Evolutionary conservation across 1,140 invertebrate species (phyloP).

Genomic region (Lineus longissimus): DNA sequence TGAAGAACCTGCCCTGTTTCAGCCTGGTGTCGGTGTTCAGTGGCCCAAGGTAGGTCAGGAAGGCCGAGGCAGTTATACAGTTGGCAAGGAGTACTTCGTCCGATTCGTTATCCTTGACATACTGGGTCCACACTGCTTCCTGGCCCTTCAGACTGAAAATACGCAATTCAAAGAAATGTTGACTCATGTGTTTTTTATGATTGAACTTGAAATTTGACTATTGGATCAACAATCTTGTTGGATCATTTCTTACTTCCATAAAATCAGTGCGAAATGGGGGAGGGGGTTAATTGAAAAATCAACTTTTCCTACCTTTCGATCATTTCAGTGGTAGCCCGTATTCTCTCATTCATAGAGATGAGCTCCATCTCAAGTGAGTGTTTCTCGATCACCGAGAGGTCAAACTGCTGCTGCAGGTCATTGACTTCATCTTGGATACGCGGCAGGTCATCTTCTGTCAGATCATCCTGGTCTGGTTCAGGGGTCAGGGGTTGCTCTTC

Average conservation of each 20-base stretch:
- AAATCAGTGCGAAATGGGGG: constrained; percentile 7
- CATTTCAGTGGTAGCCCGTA: constrained; percentile 50
- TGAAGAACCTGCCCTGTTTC: constrained; percentile 49
- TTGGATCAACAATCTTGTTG: neutral
- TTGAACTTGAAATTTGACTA: constrained; percentile 4
- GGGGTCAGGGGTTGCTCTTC: constrained; percentile 17
- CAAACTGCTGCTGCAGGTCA: constrained; percentile 45
- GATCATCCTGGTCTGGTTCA: constrained; percentile 33
- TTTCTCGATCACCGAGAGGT: constrained; percentile 49
- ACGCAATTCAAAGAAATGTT: neutral
- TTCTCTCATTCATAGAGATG: constrained; percentile 50
- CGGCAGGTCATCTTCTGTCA: constrained; percentile 43
- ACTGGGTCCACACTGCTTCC: constrained; percentile 45
- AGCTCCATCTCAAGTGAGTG: constrained; percentile 49
- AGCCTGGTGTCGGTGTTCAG: constrained; percentile 50
- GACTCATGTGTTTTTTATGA: too few species aligned
- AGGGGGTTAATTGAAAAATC: constrained; percentile 6
- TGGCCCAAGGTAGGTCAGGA: constrained; percentile 47
- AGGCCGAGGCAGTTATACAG: constrained; percentile 50
- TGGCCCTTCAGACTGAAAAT: constrained; percentile 41
- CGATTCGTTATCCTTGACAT: constrained; percentile 48
- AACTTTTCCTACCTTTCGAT: constrained; percentile 37
- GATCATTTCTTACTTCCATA: neutral
- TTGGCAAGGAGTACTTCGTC: constrained; percentile 48
- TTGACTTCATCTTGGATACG: constrained; percentile 44